Conservation (phyloP, 1,140 invertebrate genomes). For the Anoplophora glabripennis region DNA sequence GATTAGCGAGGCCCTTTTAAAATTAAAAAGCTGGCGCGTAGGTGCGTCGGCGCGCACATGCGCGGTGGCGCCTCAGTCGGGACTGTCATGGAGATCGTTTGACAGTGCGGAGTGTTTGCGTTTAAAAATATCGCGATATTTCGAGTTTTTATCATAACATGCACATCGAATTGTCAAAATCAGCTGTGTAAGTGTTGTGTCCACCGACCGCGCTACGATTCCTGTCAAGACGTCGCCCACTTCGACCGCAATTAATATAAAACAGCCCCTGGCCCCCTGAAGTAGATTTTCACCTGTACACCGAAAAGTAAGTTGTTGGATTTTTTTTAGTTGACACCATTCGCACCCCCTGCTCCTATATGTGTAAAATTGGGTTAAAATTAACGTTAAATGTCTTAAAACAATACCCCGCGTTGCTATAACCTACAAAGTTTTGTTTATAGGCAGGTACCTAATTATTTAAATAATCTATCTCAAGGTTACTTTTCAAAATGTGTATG, state of each 20-base stretch:
- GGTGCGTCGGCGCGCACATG: slow-evolving; percentile 28
- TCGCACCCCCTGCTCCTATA: too few relatives aligned
- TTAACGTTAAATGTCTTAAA: too few relatives aligned
- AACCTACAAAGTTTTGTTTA: too few relatives aligned
- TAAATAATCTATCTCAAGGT: too few relatives aligned
- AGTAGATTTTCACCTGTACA: slow-evolving; percentile 20
- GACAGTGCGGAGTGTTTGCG: slow-evolving; percentile 43
- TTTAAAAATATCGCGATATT: slow-evolving; percentile 43
- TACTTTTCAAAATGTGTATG: too few relatives aligned
- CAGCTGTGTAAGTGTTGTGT: slow-evolving; percentile 33
- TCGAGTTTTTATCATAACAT: slow-evolving; percentile 39
- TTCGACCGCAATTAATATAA: slow-evolving; percentile 17
- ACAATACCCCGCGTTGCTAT: too few relatives aligned
- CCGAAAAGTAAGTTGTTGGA: slow-evolving; percentile 18
- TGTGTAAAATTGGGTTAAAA: too few relatives aligned
- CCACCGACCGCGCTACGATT: slow-evolving; percentile 15
- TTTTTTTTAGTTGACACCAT: slow-evolving; percentile 1
- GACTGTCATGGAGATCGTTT: slow-evolving; percentile 45
- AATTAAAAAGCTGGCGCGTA: slow-evolving; percentile 19
- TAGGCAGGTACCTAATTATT: too few relatives aligned
- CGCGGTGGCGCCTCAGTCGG: slow-evolving; percentile 31
- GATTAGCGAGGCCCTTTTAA: slow-evolving; percentile 11
- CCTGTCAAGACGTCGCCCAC: slow-evolving; percentile 22
- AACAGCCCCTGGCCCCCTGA: slow-evolving; percentile 31
- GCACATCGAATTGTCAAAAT: slow-evolving; percentile 28